A percentile compares a stretch with the other conserved stretches of the same genome.
Evolutionary conservation across 2,797 vertebrate genomes (phyloP).

Genomic region (Podarcis siculus): DNA sequence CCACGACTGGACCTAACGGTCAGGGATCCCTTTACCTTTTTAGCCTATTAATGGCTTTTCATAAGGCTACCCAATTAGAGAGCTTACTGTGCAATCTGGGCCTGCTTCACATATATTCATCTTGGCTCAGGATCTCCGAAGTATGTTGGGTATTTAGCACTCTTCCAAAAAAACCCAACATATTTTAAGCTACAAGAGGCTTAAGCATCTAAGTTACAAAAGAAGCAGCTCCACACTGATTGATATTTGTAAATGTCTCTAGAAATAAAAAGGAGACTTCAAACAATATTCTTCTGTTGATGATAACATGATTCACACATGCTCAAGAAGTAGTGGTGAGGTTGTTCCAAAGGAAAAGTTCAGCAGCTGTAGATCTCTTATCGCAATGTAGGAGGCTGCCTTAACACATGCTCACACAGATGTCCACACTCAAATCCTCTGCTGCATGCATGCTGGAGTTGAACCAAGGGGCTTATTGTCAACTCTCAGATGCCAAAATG

Average conservation of each 20-base stretch:
- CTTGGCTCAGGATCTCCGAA: background rate
- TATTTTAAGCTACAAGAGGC: background rate
- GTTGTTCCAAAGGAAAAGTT: accelerated
- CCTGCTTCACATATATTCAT: background rate
- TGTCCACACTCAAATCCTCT: slow-evolving; percentile 1
- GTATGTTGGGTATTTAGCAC: background rate
- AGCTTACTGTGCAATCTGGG: background rate
- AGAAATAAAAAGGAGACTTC: background rate
- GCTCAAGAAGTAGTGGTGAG: background rate
- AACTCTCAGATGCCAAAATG: background rate
- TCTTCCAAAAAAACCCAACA: background rate
- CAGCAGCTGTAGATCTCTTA: background rate
- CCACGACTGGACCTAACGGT: too few relatives aligned
- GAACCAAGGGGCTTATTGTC: slow-evolving; percentile 10
- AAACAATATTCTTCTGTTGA: background rate
- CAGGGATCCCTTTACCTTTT: too few relatives aligned
- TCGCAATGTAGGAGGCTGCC: accelerated
- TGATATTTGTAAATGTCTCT: background rate
- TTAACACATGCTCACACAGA: background rate
- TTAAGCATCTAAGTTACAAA: background rate
- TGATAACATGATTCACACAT: background rate
- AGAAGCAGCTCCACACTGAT: background rate
- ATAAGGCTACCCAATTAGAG: background rate
- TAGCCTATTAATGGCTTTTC: background rate
- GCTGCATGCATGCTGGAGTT: background rate